A percentile compares a stretch with the other conserved stretches of the same genome.
These are phyloP conservation scores for Dastarcus helophoroides DNA, from an alignment of 2,888 invertebrate species.

Conservation along the genomic window DNA sequence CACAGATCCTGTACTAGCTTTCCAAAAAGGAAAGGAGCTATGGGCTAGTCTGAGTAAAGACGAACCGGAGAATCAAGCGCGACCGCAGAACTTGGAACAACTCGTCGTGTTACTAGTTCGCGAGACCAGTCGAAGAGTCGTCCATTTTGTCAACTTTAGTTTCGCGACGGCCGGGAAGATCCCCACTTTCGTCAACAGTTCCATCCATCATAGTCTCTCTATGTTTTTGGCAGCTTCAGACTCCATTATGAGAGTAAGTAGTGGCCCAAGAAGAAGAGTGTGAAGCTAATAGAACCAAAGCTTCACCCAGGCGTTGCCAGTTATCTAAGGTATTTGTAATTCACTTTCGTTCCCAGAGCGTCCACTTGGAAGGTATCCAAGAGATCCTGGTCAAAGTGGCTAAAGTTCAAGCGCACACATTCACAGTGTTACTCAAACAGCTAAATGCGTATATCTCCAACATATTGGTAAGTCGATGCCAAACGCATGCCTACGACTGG, in stretches of 20 bases:
- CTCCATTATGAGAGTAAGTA: neutral
- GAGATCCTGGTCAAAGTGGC: conserved; percentile 6
- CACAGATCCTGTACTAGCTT: conserved; percentile 64
- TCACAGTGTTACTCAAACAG: conserved; percentile 7
- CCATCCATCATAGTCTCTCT: conserved; percentile 11
- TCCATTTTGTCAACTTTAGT: conserved; percentile 67
- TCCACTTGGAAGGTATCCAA: conserved; percentile 7
- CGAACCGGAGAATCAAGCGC: conserved; percentile 77
- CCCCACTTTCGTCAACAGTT: conserved; percentile 36
- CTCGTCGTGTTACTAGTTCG: conserved; percentile 61
- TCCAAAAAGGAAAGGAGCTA: conserved; percentile 60
- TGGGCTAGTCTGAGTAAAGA: conserved; percentile 60
- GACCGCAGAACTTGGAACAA: conserved; percentile 68
- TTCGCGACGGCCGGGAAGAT: conserved; percentile 45
- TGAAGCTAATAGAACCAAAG: neutral
- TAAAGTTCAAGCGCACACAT: conserved; percentile 1
- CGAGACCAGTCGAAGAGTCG: conserved; percentile 66
- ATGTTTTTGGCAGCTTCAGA: neutral
- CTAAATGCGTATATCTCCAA: conserved; percentile 7
- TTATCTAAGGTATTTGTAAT: neutral
- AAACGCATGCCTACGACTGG: no score
- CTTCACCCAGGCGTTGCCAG: neutral
- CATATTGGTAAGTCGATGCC: conserved; percentile 9
- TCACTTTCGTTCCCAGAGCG: conserved; percentile 8
- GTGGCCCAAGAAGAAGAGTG: neutral